These are phyloP conservation scores for Tachina fera DNA, from an alignment of 2,888 invertebrate genomes.

Conservation along the genomic window DNA sequence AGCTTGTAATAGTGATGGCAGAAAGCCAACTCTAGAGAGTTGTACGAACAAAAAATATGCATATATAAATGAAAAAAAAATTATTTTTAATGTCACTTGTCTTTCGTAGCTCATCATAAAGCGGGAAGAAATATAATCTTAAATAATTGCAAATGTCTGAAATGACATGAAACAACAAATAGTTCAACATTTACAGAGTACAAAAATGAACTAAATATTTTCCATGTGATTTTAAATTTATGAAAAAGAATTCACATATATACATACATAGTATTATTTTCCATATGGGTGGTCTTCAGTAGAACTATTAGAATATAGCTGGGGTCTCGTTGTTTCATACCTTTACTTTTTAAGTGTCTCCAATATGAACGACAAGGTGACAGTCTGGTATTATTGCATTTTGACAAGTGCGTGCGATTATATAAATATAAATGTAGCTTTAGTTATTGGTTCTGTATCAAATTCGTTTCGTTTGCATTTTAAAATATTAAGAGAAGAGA, in stretches of 20 bases:
- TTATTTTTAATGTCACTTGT: conserved; percentile 68
- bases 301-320: conserved; percentile 40
- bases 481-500: background rate
- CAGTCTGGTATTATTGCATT: conserved; percentile 61
- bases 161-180: conserved; percentile 67
- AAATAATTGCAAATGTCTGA: conserved; percentile 69
- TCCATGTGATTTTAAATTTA: conserved; percentile 40
- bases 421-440: conserved; percentile 40
- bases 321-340: conserved; percentile 49
- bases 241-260: background rate
- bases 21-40: conserved; percentile 47
- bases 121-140: conserved; percentile 67
- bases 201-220: conserved; percentile 35
- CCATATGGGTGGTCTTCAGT: conserved; percentile 65
- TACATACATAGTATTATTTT: background rate
- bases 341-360: conserved; percentile 41
- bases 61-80: conserved; percentile 15
- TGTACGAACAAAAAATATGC: background rate
- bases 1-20: conserved; percentile 54
- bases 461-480: conserved; percentile 30
- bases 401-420: conserved; percentile 64
- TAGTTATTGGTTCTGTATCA: conserved; percentile 53
- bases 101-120: conserved; percentile 63
- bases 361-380: conserved; percentile 62
- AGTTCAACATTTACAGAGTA: conserved; percentile 58